These are phyloP conservation scores for Nibea albiflora DNA, from an alignment of 2,113 vertebrate genomes.

Conservation along the genomic window DNA sequence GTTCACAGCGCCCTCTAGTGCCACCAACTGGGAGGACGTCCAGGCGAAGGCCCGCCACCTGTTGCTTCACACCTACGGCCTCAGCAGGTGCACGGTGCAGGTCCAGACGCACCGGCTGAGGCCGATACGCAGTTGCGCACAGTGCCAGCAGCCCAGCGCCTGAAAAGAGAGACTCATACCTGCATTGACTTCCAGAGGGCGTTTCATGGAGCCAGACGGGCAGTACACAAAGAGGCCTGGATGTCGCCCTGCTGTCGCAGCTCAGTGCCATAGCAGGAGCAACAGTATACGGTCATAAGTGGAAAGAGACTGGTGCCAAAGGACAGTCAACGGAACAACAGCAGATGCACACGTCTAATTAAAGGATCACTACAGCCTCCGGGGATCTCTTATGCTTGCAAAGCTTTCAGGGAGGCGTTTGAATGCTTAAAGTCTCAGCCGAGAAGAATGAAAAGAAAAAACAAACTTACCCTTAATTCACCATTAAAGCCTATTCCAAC, in stretches of 20 bases:
- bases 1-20: slow-evolving; percentile 89
- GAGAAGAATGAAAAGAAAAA: slow-evolving; percentile 19
- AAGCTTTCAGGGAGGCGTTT: slow-evolving; percentile 32
- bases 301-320: slow-evolving; percentile 61
- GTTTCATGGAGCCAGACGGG: slow-evolving; percentile 3
- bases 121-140: slow-evolving; percentile 82
- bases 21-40: slow-evolving; percentile 93
- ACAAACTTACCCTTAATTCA: slow-evolving; percentile 64
- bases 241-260: slow-evolving; percentile 21
- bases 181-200: slow-evolving; percentile 18
- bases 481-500: slow-evolving; percentile 70
- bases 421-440: slow-evolving; percentile 34
- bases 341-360: slow-evolving; percentile 44
- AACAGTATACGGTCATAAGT: neutral
- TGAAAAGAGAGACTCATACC: slow-evolving; percentile 66
- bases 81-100: slow-evolving; percentile 93
- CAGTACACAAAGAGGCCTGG: neutral
- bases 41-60: slow-evolving; percentile 91
- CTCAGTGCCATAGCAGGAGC: slow-evolving; percentile 23
- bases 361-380: slow-evolving; percentile 31
- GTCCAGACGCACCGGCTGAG: slow-evolving; percentile 91
- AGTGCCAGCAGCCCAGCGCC: slow-evolving; percentile 87
- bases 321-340: slow-evolving; percentile 6
- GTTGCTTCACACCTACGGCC: slow-evolving; percentile 90
- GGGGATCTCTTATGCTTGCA: slow-evolving; percentile 24